A percentile compares a stretch with the other conserved stretches of the same genome.
Evolutionary conservation across 2,888 invertebrate genomes (phyloP).

Genomic region (Oxystoma pomonae): DNA sequence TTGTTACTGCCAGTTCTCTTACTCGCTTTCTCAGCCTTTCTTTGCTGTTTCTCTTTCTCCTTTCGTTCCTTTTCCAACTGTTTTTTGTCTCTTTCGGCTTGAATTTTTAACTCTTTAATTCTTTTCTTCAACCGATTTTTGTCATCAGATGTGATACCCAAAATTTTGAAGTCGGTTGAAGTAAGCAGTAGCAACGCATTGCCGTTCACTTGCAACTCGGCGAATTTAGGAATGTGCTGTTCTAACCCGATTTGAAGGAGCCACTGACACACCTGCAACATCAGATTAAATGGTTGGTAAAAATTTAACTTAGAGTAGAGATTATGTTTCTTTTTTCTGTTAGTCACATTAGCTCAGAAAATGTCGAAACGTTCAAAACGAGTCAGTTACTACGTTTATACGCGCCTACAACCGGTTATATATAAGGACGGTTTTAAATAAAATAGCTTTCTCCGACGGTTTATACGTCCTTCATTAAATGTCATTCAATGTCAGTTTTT

Average conservation of each 20-base stretch:
- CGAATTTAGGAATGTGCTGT: conserved; percentile 82
- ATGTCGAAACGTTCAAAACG: no score
- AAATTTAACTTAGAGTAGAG: no score
- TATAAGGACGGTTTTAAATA: no score
- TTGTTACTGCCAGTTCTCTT: conserved; percentile 54
- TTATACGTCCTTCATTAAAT: no score
- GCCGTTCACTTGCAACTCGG: conserved; percentile 86
- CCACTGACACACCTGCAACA: conserved; percentile 89
- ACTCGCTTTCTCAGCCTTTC: conserved; percentile 72
- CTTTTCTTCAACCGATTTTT: conserved; percentile 80
- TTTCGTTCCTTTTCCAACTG: conserved; percentile 82
- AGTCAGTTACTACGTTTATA: no score
- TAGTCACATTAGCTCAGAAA: no score
- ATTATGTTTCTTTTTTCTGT: no score
- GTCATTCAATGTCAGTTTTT: no score
- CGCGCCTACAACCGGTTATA: no score
- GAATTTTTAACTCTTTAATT: conserved; percentile 76
- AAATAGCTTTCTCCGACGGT: no score
- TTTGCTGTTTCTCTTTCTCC: conserved; percentile 77
- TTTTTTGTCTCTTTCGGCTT: conserved; percentile 66
- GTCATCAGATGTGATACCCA: conserved; percentile 75
- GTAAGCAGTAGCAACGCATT: conserved; percentile 80
- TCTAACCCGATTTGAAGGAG: conserved; percentile 77
- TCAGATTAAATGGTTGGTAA: no score
- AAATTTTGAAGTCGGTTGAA: conserved; percentile 85